These are phyloP conservation scores for Thunnus albacares DNA, from an alignment of 2,797 vertebrate genomes.

Conservation along the genomic window DNA sequence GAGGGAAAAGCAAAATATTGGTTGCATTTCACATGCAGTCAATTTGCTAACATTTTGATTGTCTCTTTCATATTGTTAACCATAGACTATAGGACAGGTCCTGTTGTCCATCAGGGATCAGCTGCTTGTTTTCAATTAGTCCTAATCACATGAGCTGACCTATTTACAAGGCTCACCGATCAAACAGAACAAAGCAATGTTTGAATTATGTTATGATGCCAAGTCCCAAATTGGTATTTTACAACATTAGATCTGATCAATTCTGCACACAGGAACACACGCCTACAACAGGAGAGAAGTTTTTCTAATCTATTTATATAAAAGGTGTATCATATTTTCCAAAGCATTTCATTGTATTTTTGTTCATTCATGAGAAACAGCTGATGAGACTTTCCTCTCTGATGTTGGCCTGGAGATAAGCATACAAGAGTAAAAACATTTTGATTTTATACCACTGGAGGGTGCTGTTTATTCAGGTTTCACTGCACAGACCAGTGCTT, in stretches of 20 bases:
- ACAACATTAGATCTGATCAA: conserved; percentile 19
- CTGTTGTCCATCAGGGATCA: conserved; percentile 16
- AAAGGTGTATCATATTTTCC: background rate
- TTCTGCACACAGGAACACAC: conserved; percentile 15
- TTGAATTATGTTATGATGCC: conserved; percentile 22
- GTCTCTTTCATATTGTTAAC: background rate
- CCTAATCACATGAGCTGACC: conserved; percentile 33
- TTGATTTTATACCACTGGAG: conserved; percentile 66
- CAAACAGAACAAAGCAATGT: conserved; percentile 30
- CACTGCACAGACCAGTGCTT: background rate
- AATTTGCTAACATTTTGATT: background rate
- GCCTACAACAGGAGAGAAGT: background rate
- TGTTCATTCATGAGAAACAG: background rate
- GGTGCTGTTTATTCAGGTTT: conserved; percentile 73
- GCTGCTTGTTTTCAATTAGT: conserved; percentile 50
- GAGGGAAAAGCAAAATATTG: fast-evolving
- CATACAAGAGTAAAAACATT: background rate
- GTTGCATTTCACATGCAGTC: background rate
- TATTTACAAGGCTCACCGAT: conserved; percentile 38
- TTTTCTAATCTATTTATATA: background rate
- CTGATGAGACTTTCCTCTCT: background rate
- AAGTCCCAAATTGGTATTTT: conserved; percentile 35
- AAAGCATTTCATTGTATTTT: background rate
- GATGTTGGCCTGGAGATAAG: background rate
- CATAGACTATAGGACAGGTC: background rate